These are phyloP conservation scores for Pampusana beccarii DNA, from an alignment of 2,113 vertebrate genomes.

Conservation along the genomic window DNA sequence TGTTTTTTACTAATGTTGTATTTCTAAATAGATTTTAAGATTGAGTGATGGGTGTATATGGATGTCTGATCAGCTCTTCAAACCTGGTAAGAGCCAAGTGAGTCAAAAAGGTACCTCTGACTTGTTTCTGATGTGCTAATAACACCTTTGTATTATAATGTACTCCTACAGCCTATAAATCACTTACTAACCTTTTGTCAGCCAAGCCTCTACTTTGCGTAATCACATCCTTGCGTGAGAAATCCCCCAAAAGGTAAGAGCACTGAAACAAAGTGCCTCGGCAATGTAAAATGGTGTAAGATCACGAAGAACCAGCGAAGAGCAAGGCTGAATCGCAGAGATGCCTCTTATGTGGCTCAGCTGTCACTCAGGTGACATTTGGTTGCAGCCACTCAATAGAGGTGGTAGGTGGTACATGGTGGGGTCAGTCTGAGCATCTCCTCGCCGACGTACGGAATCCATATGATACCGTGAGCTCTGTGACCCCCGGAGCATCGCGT, in stretches of 20 bases:
- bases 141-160: neutral
- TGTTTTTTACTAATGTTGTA: neutral
- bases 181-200: neutral
- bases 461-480: accelerated
- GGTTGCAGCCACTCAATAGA: accelerated
- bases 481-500: neutral
- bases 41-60: neutral
- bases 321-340: neutral
- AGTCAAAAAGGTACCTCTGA: neutral
- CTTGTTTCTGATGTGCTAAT: neutral
- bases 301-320: accelerated
- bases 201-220: neutral
- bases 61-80: neutral
- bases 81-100: neutral
- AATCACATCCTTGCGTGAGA: neutral
- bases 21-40: conserved; percentile 15
- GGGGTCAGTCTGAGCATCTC: neutral
- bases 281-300: accelerated
- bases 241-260: neutral
- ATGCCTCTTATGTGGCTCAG: neutral
- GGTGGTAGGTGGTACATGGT: accelerated
- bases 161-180: neutral
- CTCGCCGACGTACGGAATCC: accelerated
- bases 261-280: neutral
- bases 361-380: accelerated